phyloP scores from a whole-genome alignment of 2,888 invertebrate species.

The Orthonychiurus folsomi region DNA sequence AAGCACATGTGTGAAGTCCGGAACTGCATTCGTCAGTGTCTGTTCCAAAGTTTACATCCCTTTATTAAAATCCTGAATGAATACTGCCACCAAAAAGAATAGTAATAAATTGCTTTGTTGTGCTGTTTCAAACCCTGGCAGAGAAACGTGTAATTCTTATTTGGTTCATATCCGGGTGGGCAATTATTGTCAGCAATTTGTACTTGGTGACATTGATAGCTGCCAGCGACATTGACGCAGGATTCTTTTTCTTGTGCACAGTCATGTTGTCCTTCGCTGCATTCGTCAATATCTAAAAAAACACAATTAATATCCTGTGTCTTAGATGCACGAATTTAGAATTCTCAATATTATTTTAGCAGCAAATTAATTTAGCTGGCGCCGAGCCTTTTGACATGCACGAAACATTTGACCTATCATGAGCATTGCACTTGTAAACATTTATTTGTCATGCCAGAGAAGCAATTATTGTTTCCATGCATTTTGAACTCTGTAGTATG shows the following conservation, averaged over 20 bases:
- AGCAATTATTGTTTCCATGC: no score
- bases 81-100: no score
- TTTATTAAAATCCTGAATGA: not conserved
- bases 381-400: no score
- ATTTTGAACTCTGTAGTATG: no score
- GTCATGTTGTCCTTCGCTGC: conserved; percentile 42
- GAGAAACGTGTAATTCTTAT: conserved; percentile 40
- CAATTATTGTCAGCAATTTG: conserved; percentile 33
- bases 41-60: conserved; percentile 8
- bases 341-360: no score
- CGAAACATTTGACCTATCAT: no score
- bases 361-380: no score
- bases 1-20: conserved; percentile 49
- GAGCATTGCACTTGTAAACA: no score
- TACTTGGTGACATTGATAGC: conserved; percentile 40
- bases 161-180: conserved; percentile 41
- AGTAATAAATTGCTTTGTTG: not conserved
- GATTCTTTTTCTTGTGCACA: conserved; percentile 36
- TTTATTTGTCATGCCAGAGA: no score
- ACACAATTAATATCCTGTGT: conserved; percentile 10
- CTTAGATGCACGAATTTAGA: no score
- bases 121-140: conserved; percentile 26
- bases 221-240: conserved; percentile 38
- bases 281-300: conserved; percentile 44
- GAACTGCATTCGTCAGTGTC: conserved; percentile 58